phyloP scores from a whole-genome alignment of 2,888 invertebrate species.

The Idaea straminata region DNA sequence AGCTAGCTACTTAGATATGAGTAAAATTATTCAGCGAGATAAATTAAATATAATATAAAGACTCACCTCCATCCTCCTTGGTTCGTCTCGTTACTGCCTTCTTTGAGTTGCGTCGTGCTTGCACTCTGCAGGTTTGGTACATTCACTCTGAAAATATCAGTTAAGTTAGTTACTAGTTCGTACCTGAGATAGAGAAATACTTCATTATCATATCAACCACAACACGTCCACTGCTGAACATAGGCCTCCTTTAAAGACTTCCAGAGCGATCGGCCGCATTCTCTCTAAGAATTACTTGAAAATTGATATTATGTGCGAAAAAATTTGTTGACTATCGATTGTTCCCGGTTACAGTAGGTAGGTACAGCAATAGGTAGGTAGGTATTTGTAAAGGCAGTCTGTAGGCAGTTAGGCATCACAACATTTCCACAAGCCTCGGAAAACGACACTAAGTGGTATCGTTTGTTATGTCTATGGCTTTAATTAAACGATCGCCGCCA shows the following conservation, averaged over 20 bases:
- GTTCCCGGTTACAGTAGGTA: neutral
- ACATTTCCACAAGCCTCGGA: neutral
- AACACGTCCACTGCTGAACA: no score
- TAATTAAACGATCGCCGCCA: neutral
- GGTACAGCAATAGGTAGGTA: conserved; percentile 1
- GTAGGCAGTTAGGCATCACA: conserved; percentile 2
- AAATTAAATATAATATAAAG: neutral
- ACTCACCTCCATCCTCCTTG: conserved; percentile 69
- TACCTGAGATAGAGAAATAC: neutral
- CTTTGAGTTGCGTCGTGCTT: conserved; percentile 68
- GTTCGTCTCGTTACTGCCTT: conserved; percentile 58
- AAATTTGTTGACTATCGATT: neutral
- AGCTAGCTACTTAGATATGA: no score
- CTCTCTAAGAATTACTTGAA: neutral
- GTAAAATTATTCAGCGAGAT: no score
- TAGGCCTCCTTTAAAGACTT: no score
- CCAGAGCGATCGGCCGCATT: no score
- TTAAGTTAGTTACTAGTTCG: neutral
- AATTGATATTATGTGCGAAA: neutral
- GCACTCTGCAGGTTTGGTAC: conserved; percentile 65
- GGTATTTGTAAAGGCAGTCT: neutral
- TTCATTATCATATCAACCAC: no score
- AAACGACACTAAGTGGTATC: neutral
- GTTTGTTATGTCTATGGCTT: neutral
- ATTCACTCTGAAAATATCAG: conserved; percentile 50